Base-by-base conservation (phyloP, 2,888 invertebrate species). In the Dicyrtoma fusca region DNA sequence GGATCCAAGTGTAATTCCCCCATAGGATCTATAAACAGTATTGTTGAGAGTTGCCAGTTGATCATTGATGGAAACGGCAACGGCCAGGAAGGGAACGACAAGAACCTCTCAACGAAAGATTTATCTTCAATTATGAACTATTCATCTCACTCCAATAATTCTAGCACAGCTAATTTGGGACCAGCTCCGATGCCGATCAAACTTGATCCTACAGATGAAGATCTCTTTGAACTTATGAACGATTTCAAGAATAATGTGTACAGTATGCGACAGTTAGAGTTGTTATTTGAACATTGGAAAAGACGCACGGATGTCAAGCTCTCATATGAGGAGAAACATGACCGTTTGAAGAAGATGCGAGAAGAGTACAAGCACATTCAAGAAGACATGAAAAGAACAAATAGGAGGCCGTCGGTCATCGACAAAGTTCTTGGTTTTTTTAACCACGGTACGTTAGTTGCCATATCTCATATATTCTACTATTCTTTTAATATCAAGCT, bases 161-260 rank as follows among this genome's bases (percentile, higher is more conserved):
- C 34, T 5, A 34, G 34, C 34, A 34, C 34, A 34, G 34, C 34
- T 34, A 34, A 34, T 21, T n/a, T 62, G 34, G 26, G 34, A 21
- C 26, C 61, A 8, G 23, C 19, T 14, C 69, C 59, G 5, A 34
- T 13, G 5, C 14, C 21, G 0, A 34, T 66, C 11, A 68, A 47
- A 13, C 59, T 77, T 17, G 77, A 80, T 69, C 69, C 75, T 13
- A 68, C 76, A 1, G 78, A 80, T 26, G 92, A 92, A 76, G 93
- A 94, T 82, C 85, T 94, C 73, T 88, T 91, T 2, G 93, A 94
- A 84, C 92, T 94, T 65, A 92, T 94, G 82, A 92, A 90, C 82
- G 93, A 94, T 81, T 94, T 92, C 82, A 94, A 94, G 83, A 93
- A 93, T 82, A 92, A 94, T 82, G 92, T 93, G 2, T 90, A 92